Conservation (phyloP, 2,113 vertebrate species). For the Ancistrus triradiatus region DNA sequence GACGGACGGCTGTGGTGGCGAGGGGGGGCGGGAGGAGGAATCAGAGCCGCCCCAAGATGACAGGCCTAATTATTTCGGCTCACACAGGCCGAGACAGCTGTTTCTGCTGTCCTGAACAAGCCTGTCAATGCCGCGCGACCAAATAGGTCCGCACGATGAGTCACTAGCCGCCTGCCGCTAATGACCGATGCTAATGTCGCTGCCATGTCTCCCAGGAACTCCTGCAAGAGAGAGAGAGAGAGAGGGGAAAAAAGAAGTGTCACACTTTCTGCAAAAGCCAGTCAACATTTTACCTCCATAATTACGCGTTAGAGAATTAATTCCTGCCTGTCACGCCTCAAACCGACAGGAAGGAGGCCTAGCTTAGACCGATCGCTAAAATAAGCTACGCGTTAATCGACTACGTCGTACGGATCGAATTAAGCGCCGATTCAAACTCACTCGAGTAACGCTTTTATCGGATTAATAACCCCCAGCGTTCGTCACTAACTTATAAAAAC, state of each 20-base stretch:
- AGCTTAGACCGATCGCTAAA: no score
- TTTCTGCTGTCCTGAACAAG: slow-evolving; percentile 99
- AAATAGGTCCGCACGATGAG: slow-evolving; percentile 95
- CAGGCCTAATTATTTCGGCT: slow-evolving; percentile 99
- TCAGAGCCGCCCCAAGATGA: slow-evolving; percentile 92
- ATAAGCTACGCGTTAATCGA: slow-evolving; percentile 80
- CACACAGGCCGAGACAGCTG: slow-evolving; percentile 99
- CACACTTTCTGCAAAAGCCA: slow-evolving; percentile 86
- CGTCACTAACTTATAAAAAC: no score
- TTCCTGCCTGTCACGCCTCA: slow-evolving; percentile 86
- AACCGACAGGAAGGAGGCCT: slow-evolving; percentile 68
- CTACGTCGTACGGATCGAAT: slow-evolving; percentile 80
- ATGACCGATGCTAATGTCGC: slow-evolving; percentile 99
- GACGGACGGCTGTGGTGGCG: no score
- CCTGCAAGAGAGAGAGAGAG: no score
- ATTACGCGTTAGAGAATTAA: slow-evolving; percentile 96
- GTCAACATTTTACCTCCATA: slow-evolving; percentile 93
- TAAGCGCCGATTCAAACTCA: slow-evolving; percentile 71
- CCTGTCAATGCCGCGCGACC: slow-evolving; percentile 98
- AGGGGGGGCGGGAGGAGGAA: slow-evolving; percentile 96
- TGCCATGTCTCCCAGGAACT: slow-evolving; percentile 79
- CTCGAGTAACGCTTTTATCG: no score
- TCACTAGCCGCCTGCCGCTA: slow-evolving; percentile 92
- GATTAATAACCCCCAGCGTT: no score
- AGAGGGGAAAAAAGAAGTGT: slow-evolving; percentile 72